These are phyloP conservation scores for Periophthalmodon schlosseri DNA, from an alignment of 2,113 vertebrate genomes.

Conservation along the genomic window DNA sequence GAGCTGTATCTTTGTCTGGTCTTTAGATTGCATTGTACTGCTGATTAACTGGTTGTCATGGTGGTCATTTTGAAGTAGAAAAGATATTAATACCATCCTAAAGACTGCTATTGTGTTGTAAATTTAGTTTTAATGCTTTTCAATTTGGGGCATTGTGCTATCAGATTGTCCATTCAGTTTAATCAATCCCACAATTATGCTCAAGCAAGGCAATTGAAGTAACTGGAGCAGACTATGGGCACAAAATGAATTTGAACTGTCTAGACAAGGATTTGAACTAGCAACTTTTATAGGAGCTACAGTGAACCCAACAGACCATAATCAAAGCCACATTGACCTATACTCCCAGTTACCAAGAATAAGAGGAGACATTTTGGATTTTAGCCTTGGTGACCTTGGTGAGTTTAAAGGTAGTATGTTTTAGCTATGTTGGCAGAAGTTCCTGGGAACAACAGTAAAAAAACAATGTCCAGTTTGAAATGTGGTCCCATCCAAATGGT, in stretches of 20 bases:
- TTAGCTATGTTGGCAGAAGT: background rate
- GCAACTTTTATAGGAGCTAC: background rate
- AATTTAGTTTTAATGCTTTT: background rate
- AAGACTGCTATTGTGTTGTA: background rate
- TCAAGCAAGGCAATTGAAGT: background rate
- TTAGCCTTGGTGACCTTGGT: background rate
- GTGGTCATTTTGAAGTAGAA: background rate
- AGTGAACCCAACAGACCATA: background rate
- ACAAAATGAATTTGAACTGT: background rate
- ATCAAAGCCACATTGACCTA: background rate
- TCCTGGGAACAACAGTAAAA: slow-evolving; percentile 1
- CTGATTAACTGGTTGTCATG: background rate
- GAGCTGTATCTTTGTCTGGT: background rate
- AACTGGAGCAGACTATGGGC: background rate
- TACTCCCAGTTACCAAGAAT: background rate
- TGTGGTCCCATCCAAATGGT: background rate
- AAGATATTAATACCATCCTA: background rate
- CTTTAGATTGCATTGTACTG: background rate
- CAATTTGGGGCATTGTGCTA: background rate
- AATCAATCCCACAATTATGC: background rate
- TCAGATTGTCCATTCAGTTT: background rate
- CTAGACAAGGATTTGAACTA: background rate
- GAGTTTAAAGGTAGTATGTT: background rate
- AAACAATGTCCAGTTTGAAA: background rate
- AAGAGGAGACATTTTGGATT: background rate